A percentile compares a stretch with the other conserved stretches of the same genome.
Evolutionary conservation across 2,888 invertebrate species (phyloP).

Genomic region (Drosophila affinis): DNA sequence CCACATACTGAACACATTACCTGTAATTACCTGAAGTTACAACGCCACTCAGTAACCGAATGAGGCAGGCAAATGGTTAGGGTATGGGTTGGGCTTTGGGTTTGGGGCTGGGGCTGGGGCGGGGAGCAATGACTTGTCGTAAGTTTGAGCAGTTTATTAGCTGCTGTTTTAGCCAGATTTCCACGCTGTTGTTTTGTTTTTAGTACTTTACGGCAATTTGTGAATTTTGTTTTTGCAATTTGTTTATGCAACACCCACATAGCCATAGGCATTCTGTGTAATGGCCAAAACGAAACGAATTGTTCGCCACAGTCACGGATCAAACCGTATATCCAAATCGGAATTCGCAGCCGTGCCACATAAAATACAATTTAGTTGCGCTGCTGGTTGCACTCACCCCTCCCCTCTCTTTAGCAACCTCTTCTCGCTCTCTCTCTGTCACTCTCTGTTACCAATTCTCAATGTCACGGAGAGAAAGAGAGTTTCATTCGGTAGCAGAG

Average conservation of each 20-base stretch:
- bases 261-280: conserved; percentile 42
- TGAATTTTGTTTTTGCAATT: conserved; percentile 37
- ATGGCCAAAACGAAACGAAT: conserved; percentile 68
- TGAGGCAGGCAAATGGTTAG: too few relatives aligned
- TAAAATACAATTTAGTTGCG: conserved; percentile 72
- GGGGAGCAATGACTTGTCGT: conserved; percentile 47
- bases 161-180: conserved; percentile 6
- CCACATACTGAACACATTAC: conserved; percentile 31
- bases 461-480: conserved; percentile 53
- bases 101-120: background rate
- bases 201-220: conserved; percentile 44
- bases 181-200: conserved; percentile 44
- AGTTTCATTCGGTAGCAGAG: conserved; percentile 55
- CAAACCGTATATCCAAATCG: conserved; percentile 30
- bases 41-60: too few relatives aligned
- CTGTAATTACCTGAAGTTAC: conserved; percentile 44
- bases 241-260: conserved; percentile 49
- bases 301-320: conserved; percentile 35
- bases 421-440: background rate
- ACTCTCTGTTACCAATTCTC: conserved; percentile 20
- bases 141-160: conserved; percentile 51
- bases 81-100: background rate
- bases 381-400: conserved; percentile 45
- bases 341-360: conserved; percentile 36
- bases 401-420: conserved; percentile 27